phyloP scores from a whole-genome alignment of 2,113 vertebrate species.

The Oreochromis tanganicae region DNA sequence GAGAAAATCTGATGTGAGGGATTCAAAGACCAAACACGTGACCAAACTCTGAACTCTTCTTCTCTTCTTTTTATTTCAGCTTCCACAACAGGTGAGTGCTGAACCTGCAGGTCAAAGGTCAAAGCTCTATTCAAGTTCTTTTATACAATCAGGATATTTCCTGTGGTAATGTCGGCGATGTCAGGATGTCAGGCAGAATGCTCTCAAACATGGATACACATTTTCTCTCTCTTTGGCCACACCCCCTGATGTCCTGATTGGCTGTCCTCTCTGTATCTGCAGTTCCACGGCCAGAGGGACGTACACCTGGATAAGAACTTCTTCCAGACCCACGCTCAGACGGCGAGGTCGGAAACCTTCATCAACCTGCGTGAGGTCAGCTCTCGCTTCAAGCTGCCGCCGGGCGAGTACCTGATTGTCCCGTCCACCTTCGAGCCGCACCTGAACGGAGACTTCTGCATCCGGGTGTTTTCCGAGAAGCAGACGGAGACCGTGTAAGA shows the following conservation, averaged over 20 bases:
- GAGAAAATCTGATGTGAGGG: background rate
- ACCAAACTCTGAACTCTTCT: background rate
- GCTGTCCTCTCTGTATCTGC: background rate
- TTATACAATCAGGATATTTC: background rate
- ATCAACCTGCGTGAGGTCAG: constrained; percentile 91
- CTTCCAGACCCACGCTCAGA: constrained; percentile 85
- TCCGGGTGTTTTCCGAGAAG: constrained; percentile 91
- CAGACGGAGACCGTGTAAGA: constrained; percentile 78
- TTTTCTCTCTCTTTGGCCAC: background rate
- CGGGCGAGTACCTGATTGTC: constrained; percentile 85
- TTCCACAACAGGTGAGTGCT: constrained; percentile 68
- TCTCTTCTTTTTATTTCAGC: constrained; percentile 29
- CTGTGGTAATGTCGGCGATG: background rate
- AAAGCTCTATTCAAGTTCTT: background rate
- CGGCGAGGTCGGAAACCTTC: constrained; percentile 86
- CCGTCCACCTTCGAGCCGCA: constrained; percentile 92
- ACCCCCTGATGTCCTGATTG: background rate
- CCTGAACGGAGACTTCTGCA: constrained; percentile 87
- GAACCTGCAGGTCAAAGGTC: background rate
- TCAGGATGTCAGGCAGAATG: background rate
- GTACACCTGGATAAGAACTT: constrained; percentile 91
- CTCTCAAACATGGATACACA: background rate
- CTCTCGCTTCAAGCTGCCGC: constrained; percentile 83
- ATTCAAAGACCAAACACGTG: background rate
- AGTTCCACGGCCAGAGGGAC: constrained; percentile 80